Evolutionary conservation across 2,797 vertebrate species (phyloP).

Genomic region (Falco biarmicus): DNA sequence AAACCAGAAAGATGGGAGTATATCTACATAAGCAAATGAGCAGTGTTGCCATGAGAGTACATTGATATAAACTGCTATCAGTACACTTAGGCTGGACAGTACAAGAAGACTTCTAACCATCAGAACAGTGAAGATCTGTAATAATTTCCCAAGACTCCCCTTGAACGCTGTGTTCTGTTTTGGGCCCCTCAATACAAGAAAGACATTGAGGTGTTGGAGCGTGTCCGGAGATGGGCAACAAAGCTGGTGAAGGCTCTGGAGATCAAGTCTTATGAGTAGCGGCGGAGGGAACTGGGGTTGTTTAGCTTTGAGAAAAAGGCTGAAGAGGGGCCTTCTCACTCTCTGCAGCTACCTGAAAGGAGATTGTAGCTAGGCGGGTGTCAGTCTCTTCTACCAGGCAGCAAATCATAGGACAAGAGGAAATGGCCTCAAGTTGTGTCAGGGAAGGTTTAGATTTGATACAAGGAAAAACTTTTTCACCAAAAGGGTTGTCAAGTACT

Average conservation of each 20-base stretch:
- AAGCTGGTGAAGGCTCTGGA: neutral
- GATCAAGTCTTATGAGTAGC: neutral
- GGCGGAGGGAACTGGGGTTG: neutral
- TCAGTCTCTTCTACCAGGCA: neutral
- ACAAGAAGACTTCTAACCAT: neutral
- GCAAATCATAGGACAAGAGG: too few relatives aligned
- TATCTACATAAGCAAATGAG: neutral
- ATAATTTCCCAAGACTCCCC: neutral
- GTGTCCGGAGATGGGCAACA: accelerated
- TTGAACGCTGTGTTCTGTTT: neutral
- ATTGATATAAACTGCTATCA: neutral
- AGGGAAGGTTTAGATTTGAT: neutral
- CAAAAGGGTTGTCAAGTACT: neutral
- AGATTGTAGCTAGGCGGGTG: neutral
- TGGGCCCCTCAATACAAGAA: neutral
- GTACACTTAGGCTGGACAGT: neutral
- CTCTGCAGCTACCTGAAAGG: neutral
- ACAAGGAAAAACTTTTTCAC: neutral
- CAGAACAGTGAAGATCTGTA: neutral
- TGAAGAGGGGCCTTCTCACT: neutral
- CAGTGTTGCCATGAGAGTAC: neutral
- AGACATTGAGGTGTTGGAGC: neutral
- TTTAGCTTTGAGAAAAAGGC: neutral
- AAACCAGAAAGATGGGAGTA: neutral
- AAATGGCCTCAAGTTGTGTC: neutral